phyloP scores from a whole-genome alignment of 1,140 invertebrate species.

The Danaus melanippus region DNA sequence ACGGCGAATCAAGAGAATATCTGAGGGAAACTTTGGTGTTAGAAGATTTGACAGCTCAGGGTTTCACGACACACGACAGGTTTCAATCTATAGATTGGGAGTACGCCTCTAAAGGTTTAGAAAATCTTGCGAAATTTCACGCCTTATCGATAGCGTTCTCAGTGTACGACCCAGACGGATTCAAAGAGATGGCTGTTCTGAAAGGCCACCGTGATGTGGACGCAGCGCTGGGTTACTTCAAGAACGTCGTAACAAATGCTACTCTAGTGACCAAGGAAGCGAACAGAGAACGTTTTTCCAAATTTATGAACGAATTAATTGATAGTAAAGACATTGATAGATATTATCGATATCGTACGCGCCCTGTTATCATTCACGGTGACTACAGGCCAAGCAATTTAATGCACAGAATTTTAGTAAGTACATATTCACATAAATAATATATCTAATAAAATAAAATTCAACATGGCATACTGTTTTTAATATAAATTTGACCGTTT shows the following conservation, averaged over 20 bases:
- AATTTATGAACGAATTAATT: constrained; percentile 12
- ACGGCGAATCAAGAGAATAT: constrained; percentile 24
- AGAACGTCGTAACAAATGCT: constrained; percentile 15
- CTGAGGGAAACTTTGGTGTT: constrained; percentile 39
- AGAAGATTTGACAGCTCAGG: constrained; percentile 33
- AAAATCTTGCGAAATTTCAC: constrained; percentile 42
- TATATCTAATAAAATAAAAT: too few relatives aligned
- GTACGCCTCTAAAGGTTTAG: constrained; percentile 31
- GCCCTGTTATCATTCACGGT: constrained; percentile 30
- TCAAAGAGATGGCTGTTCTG: constrained; percentile 16
- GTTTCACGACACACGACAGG: constrained; percentile 34
- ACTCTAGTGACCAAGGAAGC: constrained; percentile 20
- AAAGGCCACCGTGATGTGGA: constrained; percentile 3
- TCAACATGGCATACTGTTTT: constrained; percentile 20
- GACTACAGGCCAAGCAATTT: constrained; percentile 42
- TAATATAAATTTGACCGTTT: neutral
- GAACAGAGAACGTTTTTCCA: constrained; percentile 17
- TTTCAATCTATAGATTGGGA: constrained; percentile 40
- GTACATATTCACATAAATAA: too few relatives aligned
- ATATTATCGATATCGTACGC: constrained; percentile 17
- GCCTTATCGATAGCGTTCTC: constrained; percentile 37
- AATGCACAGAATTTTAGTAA: constrained; percentile 23
- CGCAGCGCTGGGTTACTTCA: constrained; percentile 3
- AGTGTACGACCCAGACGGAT: constrained; percentile 27
- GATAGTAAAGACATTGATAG: constrained; percentile 1